Evolutionary conservation across 2,888 invertebrate species (phyloP).

Genomic region (Tenthredo mesomela): DNA sequence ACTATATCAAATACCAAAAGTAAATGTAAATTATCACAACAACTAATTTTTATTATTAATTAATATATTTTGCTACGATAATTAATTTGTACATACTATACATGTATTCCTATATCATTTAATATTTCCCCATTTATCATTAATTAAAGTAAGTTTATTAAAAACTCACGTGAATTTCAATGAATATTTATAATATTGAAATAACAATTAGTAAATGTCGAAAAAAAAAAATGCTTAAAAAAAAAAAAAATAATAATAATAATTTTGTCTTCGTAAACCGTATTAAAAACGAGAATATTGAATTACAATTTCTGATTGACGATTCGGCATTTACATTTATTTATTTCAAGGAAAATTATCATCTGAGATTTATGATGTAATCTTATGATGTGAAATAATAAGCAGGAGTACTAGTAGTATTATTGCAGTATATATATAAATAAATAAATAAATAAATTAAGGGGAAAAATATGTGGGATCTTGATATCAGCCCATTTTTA

Average conservation of each 20-base stretch:
- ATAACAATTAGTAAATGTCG: conserved; percentile 13
- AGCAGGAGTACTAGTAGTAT: background rate
- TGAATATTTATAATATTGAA: background rate
- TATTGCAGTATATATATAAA: background rate
- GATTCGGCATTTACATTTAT: conserved; percentile 20
- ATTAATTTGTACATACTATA: conserved; percentile 52
- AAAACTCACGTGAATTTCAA: background rate
- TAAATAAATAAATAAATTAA: background rate
- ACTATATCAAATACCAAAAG: conserved; percentile 36
- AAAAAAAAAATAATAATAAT: too few relatives aligned
- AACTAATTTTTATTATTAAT: conserved; percentile 19
- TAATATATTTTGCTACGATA: conserved; percentile 48
- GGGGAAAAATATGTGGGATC: conserved; percentile 1
- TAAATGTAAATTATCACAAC: conserved; percentile 20
- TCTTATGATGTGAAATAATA: background rate
- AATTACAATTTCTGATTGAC: background rate
- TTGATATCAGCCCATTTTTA: conserved; percentile 23
- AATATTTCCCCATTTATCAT: conserved; percentile 13
- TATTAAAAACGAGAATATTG: background rate
- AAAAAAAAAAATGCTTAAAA: too few relatives aligned
- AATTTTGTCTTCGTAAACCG: background rate
- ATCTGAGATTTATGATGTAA: background rate
- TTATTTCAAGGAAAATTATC: background rate
- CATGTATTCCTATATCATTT: conserved; percentile 27
- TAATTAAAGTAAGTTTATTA: background rate